A percentile compares a stretch with the other conserved stretches of the same genome.
Evolutionary conservation across 2,113 vertebrate genomes (phyloP).

Genomic region (Corythornis cristatus): DNA sequence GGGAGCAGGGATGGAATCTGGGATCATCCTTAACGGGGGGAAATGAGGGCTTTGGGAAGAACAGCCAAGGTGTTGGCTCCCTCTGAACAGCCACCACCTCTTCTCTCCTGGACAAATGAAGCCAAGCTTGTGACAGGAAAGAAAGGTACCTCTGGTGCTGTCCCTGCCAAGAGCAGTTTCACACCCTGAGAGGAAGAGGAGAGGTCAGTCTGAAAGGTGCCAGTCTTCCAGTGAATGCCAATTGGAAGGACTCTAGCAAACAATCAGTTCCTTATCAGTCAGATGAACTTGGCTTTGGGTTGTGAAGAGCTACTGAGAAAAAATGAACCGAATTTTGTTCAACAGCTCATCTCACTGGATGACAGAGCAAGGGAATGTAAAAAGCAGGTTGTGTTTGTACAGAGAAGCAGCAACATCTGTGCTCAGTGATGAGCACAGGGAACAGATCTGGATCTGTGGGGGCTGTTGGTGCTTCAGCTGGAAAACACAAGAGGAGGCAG

Average conservation of each 20-base stretch:
- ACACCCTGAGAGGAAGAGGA: background rate
- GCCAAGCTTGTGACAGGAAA: background rate
- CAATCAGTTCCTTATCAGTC: background rate
- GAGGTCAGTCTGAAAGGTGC: background rate
- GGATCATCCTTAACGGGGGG: background rate
- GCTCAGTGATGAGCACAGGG: background rate
- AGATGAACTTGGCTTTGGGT: background rate
- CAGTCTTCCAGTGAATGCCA: background rate
- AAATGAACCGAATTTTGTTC: background rate
- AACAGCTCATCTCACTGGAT: background rate
- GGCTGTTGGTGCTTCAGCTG: background rate
- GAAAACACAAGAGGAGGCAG: background rate
- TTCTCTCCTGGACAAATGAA: background rate
- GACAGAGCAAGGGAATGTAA: background rate
- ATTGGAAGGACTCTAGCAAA: background rate
- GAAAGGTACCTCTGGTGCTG: background rate
- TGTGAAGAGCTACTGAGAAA: background rate
- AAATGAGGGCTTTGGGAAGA: background rate
- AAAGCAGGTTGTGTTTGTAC: background rate
- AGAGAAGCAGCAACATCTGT: background rate
- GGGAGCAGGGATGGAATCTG: background rate
- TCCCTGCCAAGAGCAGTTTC: background rate
- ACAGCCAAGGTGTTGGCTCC: background rate
- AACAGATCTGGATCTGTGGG: background rate
- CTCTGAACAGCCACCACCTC: background rate